Evolutionary conservation across 1,140 invertebrate species (phyloP).

Genomic region (Macrostomum lignano): DNA sequence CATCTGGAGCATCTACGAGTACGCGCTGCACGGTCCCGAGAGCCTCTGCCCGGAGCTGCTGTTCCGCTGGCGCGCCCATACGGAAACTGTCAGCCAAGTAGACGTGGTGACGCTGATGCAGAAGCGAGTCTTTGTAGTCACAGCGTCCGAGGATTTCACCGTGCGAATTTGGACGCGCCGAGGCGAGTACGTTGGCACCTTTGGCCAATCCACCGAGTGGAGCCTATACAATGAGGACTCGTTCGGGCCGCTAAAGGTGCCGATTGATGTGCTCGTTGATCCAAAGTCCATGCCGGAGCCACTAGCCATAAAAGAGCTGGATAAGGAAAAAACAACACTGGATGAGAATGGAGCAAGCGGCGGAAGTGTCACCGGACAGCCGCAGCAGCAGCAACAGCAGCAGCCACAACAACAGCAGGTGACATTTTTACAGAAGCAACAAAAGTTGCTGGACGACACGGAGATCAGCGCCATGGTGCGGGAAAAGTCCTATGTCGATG

Average conservation of each 20-base stretch:
- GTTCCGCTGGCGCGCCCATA: slow-evolving; percentile 21
- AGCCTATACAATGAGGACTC: slow-evolving; percentile 19
- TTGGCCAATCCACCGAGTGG: slow-evolving; percentile 24
- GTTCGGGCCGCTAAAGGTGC: slow-evolving; percentile 25
- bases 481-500: no score
- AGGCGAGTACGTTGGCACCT: slow-evolving; percentile 26
- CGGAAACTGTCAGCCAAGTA: slow-evolving; percentile 15
- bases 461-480: no score
- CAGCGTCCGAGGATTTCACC: slow-evolving; percentile 23
- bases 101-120: slow-evolving; percentile 16
- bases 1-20: slow-evolving; percentile 19
- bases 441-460: no score
- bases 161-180: slow-evolving; percentile 23
- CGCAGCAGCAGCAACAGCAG: no score
- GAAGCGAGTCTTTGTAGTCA: slow-evolving; percentile 15
- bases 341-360: no score
- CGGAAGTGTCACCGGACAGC: no score
- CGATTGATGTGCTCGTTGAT: slow-evolving; percentile 26
- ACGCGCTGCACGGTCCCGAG: slow-evolving; percentile 12
- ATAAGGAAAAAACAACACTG: no score
- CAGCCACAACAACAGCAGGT: no score
- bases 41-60: slow-evolving; percentile 16
- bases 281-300: slow-evolving; percentile 21
- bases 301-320: no score
- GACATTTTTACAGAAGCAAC: no score